Percentiles rank a stretch among this genome's conserved stretches.
Conservation (phyloP, 2,113 vertebrate genomes). For the Notiomystis cincta region DNA sequence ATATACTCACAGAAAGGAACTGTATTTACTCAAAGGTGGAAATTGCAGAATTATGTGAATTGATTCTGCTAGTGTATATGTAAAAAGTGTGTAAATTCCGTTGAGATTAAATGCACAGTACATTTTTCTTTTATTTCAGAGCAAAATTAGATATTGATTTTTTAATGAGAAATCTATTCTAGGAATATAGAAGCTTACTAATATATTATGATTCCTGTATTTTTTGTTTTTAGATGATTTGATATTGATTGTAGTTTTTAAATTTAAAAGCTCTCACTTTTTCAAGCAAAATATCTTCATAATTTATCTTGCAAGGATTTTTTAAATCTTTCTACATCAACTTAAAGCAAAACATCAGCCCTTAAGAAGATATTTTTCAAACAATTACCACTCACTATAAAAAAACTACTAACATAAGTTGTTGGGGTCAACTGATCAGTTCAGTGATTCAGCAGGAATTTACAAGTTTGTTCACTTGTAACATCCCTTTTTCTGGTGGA, state of each 20-base stretch:
- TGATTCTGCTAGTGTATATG: neutral
- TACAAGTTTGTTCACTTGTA: neutral
- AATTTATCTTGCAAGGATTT: neutral
- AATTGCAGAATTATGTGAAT: neutral
- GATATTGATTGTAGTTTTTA: slow-evolving; percentile 16
- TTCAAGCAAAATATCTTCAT: neutral
- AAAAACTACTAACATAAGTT: neutral
- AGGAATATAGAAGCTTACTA: neutral
- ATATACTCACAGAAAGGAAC: neutral
- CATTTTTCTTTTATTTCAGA: slow-evolving; percentile 38
- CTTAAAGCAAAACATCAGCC: neutral
- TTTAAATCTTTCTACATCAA: neutral
- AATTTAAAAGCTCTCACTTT: neutral
- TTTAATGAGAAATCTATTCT: slow-evolving; percentile 56
- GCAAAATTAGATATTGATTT: slow-evolving; percentile 60
- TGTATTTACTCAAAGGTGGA: neutral
- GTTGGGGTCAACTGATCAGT: neutral
- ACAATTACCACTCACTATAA: neutral
- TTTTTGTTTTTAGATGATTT: slow-evolving; percentile 30
- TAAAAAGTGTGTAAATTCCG: slow-evolving; percentile 13
- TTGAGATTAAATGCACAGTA: neutral
- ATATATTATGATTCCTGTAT: neutral
- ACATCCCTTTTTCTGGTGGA: neutral
- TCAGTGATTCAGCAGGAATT: neutral
- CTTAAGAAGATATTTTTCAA: neutral